Percentiles rank a stretch among this genome's conserved stretches.
phyloP scores from a whole-genome alignment of 2,888 invertebrate species.

The Pheosia gnoma region DNA sequence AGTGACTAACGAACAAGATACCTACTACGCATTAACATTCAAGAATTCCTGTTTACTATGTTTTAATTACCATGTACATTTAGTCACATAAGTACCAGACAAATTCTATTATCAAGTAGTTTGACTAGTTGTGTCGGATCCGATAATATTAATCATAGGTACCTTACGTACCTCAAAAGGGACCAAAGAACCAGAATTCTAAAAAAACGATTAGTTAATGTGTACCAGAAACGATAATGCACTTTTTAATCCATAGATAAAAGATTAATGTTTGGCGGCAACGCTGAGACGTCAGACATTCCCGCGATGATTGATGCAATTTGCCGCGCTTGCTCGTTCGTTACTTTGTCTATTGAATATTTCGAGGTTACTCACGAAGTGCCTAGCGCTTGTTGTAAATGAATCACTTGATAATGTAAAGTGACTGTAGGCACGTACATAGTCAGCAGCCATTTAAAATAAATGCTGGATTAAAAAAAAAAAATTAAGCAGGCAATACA shows the following conservation, averaged over 20 bases:
- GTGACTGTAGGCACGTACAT: background rate
- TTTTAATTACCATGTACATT: background rate
- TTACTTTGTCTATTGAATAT: background rate
- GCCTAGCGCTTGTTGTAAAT: background rate
- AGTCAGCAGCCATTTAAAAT: background rate
- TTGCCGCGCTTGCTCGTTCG: background rate
- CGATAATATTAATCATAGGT: too few relatives aligned
- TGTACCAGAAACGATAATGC: too few relatives aligned
- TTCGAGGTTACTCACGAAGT: background rate
- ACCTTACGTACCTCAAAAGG: too few relatives aligned
- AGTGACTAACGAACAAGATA: background rate
- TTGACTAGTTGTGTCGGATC: too few relatives aligned
- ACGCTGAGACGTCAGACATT: too few relatives aligned
- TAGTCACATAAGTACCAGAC: too few relatives aligned
- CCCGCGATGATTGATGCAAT: background rate
- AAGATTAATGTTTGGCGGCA: conserved; percentile 6
- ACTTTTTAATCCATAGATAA: conserved; percentile 10
- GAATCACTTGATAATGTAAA: conserved; percentile 1
- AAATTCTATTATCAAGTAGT: too few relatives aligned
- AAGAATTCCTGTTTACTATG: background rate
- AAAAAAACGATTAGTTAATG: too few relatives aligned
- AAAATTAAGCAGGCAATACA: too few relatives aligned
- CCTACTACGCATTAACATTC: background rate
- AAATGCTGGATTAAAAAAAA: too few relatives aligned
- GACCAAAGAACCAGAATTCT: too few relatives aligned